Evolutionary conservation across 2,888 invertebrate genomes (phyloP).

Genomic region (Melieria crassipennis): DNA sequence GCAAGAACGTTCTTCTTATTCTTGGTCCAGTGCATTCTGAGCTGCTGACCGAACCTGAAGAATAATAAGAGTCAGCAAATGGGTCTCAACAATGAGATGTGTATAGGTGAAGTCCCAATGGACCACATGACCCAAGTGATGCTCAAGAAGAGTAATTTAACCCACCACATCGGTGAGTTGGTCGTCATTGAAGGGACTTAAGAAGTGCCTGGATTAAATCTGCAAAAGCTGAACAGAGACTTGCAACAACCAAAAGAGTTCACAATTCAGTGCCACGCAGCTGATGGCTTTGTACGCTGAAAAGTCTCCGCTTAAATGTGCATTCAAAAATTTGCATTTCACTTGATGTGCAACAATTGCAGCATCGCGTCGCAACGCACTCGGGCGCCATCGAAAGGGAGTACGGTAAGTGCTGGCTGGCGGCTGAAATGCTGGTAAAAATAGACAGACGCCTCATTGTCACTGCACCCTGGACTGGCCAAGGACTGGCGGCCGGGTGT

Average conservation of each 20-base stretch:
- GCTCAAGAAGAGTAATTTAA: no score
- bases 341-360: slow-evolving; percentile 65
- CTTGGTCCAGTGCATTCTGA: no score
- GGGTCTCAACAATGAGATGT: no score
- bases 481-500: not conserved
- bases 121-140: no score
- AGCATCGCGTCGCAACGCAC: slow-evolving; percentile 55
- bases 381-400: slow-evolving; percentile 17
- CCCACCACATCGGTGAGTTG: no score
- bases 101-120: no score
- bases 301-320: slow-evolving; percentile 53
- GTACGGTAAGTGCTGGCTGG: no score
- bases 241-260: not conserved
- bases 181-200: no score
- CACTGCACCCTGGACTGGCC: slow-evolving; percentile 29
- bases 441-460: slow-evolving; percentile 49
- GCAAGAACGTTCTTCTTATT: no score
- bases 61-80: no score
- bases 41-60: no score
- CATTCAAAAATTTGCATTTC: slow-evolving; percentile 64
- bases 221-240: not conserved
- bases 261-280: not conserved
- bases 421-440: slow-evolving; percentile 1
- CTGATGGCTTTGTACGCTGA: slow-evolving; percentile 20
- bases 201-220: not conserved